phyloP scores from a whole-genome alignment of 2,888 invertebrate species.

The Troides helena region DNA sequence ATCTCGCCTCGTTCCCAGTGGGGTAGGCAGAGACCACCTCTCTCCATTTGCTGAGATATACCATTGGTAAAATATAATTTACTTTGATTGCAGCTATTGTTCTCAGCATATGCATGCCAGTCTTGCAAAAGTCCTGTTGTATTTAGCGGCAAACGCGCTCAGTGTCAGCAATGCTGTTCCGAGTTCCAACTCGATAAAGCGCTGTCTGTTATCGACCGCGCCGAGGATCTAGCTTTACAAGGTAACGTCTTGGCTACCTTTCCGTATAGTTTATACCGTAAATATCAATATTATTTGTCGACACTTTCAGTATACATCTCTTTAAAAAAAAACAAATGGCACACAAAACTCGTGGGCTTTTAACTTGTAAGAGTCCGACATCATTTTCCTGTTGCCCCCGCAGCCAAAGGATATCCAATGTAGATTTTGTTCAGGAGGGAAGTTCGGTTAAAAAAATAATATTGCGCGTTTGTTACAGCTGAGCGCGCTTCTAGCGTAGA shows the following conservation, averaged over 20 bases:
- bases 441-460: not conserved
- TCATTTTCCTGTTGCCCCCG: too few relatives aligned
- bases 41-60: too few relatives aligned
- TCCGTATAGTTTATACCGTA: too few relatives aligned
- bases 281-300: too few relatives aligned
- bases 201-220: slow-evolving; percentile 49
- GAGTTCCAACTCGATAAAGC: slow-evolving; percentile 52
- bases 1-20: too few relatives aligned
- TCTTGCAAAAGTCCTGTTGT: slow-evolving; percentile 66
- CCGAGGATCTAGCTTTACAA: slow-evolving; percentile 52
- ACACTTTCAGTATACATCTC: too few relatives aligned
- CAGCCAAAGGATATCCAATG: too few relatives aligned
- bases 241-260: slow-evolving; percentile 38
- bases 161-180: slow-evolving; percentile 59
- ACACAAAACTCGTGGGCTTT: too few relatives aligned
- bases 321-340: too few relatives aligned
- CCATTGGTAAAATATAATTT: not conserved
- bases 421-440: too few relatives aligned
- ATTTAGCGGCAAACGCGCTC: slow-evolving; percentile 41
- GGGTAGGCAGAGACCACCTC: too few relatives aligned
- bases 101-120: slow-evolving; percentile 67
- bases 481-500: slow-evolving; percentile 42
- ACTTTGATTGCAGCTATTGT: slow-evolving; percentile 49
- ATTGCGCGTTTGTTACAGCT: slow-evolving; percentile 41
- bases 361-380: too few relatives aligned